Base-by-base conservation (phyloP, 2,113 vertebrate genomes). In the Erythrocercus mccallii region DNA sequence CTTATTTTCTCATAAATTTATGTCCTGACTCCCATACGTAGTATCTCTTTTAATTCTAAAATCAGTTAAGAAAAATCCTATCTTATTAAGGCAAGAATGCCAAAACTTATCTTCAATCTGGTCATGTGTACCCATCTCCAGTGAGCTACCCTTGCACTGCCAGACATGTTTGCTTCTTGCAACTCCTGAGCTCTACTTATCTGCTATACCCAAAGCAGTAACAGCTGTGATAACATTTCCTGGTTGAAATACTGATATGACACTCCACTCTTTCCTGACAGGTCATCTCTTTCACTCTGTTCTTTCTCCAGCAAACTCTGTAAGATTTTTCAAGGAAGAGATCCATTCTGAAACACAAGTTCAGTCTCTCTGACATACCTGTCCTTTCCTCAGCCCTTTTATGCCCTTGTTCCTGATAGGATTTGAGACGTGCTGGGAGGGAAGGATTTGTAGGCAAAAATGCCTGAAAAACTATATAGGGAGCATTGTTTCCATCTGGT, bases 401-500 rank as follows among this genome's bases (percentile, higher is more conserved):
- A 86, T 82, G 90, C 81, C 93, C 87, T 87, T 92, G 73, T 11
- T 92, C 11, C 76, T 71, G 69, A 37, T 42, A 65, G 72, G 73
- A 81, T 81, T 45, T 88, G 58, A 79, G 47, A 73, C 58, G 0
- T 70, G 84, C 94, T 95, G 91, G 35, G 93, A 91, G n/a, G 50
- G 54, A 89, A 94, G 54, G 78, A 70, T 93, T 80, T 94, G 37
- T 72, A 66, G 78, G 87, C 61, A 91, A 87, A 92, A 94, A 82
- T 84, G 82, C 80, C 56, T n/a, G 83, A 78, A 44, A 91, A 94
- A 47, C 86, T 77, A 9, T 92, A 92, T 38, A 80, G 93, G 70
- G 78, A 91, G 33, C 58, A 25, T 89, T 92, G 86, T 95, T 95
- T 96, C 91, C 89, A 91, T 92, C 93, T 96, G 94, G 89, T 90